A percentile compares a stretch with the other conserved stretches of the same genome.
phyloP scores from a whole-genome alignment of 2,888 invertebrate genomes.

The Heliconius ethilla region DNA sequence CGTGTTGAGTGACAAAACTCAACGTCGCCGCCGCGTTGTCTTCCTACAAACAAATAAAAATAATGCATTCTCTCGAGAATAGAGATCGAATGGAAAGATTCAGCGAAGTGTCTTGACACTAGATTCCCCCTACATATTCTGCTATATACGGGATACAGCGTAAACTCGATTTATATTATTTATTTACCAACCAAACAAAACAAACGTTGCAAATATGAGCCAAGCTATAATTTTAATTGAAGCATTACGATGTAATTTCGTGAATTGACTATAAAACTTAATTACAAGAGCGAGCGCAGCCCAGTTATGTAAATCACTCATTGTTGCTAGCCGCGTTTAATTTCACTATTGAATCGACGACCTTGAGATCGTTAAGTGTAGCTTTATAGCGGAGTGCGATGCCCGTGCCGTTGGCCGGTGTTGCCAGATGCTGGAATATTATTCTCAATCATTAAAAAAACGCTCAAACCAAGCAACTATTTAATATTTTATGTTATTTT shows the following conservation, averaged over 20 bases:
- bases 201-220: neutral
- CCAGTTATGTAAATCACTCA: slow-evolving; percentile 67
- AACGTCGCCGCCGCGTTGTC: too few relatives aligned
- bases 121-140: too few relatives aligned
- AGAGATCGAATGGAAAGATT: too few relatives aligned
- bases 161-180: too few relatives aligned
- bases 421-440: slow-evolving; percentile 25
- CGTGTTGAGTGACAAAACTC: too few relatives aligned
- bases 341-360: slow-evolving; percentile 48
- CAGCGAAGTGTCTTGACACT: too few relatives aligned
- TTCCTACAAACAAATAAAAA: too few relatives aligned
- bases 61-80: too few relatives aligned
- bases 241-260: slow-evolving; percentile 41
- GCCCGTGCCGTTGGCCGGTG: slow-evolving; percentile 36
- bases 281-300: slow-evolving; percentile 60
- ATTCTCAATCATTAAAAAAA: neutral
- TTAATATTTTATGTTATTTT: neutral
- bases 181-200: neutral
- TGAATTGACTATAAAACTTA: slow-evolving; percentile 57
- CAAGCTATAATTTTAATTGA: slow-evolving; percentile 24
- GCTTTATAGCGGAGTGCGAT: slow-evolving; percentile 46
- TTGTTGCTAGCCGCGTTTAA: slow-evolving; percentile 67
- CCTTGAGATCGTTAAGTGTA: slow-evolving; percentile 47
- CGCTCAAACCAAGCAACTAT: neutral
- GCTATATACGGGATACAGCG: too few relatives aligned